These are phyloP conservation scores for Clusia tigrina DNA, from an alignment of 2,888 invertebrate genomes.

Conservation along the genomic window DNA sequence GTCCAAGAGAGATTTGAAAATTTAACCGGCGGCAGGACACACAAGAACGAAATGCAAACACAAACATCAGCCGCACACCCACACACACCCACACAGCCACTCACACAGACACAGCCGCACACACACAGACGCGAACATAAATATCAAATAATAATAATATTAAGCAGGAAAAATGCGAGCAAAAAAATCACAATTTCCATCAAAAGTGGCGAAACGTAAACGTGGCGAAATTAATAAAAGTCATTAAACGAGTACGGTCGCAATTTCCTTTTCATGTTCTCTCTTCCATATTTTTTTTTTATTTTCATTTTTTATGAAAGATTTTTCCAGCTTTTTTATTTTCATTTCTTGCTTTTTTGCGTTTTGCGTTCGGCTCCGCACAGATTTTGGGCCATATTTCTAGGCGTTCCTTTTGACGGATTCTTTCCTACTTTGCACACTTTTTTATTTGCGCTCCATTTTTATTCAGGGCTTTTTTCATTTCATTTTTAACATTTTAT, in stretches of 20 bases:
- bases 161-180: neutral
- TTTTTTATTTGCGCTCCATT: neutral
- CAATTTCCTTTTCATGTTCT: conserved; percentile 48
- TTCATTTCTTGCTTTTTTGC: no score
- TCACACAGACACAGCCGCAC: neutral
- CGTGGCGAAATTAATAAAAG: conserved; percentile 49
- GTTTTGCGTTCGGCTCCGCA: neutral
- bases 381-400: conserved; percentile 8
- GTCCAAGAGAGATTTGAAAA: no score
- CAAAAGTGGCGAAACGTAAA: conserved; percentile 23
- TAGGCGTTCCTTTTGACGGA: conserved; percentile 5
- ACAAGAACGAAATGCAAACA: neutral
- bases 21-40: no score
- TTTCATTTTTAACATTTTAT: neutral
- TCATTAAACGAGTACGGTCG: conserved; percentile 56
- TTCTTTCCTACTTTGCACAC: neutral
- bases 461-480: neutral
- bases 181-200: no score
- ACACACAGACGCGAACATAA: neutral
- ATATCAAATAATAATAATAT: neutral
- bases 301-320: no score
- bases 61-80: neutral
- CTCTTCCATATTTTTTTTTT: neutral
- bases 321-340: no score
- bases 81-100: neutral